Percentiles rank a stretch among this genome's conserved stretches.
phyloP scores from a whole-genome alignment of 2,797 vertebrate genomes.

The Poecilia wingei region DNA sequence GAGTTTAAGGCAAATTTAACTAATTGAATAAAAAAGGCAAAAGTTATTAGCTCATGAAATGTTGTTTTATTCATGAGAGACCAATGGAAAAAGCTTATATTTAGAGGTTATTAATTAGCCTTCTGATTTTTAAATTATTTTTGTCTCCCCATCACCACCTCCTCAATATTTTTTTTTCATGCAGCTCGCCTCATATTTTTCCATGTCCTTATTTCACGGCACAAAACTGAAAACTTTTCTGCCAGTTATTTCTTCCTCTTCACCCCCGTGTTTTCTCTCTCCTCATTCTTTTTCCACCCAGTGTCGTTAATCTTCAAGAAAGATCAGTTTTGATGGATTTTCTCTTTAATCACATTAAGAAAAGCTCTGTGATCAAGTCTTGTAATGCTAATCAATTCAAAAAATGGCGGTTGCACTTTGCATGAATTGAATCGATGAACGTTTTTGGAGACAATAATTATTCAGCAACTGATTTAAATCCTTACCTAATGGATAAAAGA shows the following conservation, averaged over 20 bases:
- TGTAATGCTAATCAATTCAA: conserved; percentile 11
- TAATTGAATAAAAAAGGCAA: background rate
- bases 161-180: background rate
- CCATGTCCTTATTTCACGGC: conserved; percentile 1
- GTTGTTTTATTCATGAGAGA: background rate
- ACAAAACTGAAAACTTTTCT: conserved; percentile 36
- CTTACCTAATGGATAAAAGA: background rate
- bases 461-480: background rate
- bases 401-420: background rate
- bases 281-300: conserved; percentile 23
- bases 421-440: background rate
- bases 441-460: background rate
- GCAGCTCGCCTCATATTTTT: background rate
- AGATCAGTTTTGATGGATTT: conserved; percentile 55
- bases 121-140: background rate
- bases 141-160: background rate
- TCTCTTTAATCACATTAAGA: conserved; percentile 29
- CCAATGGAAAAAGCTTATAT: background rate
- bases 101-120: conserved; percentile 10
- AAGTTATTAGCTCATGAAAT: background rate
- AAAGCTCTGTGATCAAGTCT: conserved; percentile 27
- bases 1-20: background rate
- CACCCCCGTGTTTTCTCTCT: conserved; percentile 24
- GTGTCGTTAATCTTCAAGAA: conserved; percentile 55
- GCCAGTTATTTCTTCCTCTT: conserved; percentile 52